Conservation (phyloP, 92 coral and sea anemone genomes). For the Epizoanthus rinbou region DNA sequence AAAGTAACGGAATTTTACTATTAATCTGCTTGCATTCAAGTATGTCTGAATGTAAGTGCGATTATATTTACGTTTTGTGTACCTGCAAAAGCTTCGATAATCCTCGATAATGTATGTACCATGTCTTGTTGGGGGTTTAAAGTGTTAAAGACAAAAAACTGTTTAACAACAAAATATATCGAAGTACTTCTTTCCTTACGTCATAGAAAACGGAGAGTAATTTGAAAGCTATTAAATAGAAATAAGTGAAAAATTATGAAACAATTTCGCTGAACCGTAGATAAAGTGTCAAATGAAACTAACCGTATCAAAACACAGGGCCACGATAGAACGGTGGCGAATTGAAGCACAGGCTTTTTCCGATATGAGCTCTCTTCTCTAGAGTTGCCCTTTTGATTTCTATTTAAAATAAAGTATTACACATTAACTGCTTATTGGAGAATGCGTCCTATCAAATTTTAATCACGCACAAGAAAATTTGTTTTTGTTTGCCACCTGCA, state of each 20-base stretch:
- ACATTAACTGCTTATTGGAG: constrained; percentile 39
- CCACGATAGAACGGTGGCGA: not conserved
- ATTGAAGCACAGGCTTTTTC: not conserved
- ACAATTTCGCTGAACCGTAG: constrained; percentile 15
- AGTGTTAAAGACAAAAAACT: not conserved
- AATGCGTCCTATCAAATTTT: constrained; percentile 40
- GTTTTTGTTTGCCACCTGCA: constrained; percentile 37
- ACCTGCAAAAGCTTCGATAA: too few species aligned
- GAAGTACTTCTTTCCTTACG: constrained; percentile 34
- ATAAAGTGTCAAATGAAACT: constrained; percentile 11
- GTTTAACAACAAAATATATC: constrained; percentile 5
- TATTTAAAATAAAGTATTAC: not conserved
- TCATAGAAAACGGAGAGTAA: not conserved
- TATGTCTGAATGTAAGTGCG: too few species aligned
- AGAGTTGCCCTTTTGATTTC: not conserved
- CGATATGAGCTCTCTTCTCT: not conserved
- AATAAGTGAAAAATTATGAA: not conserved
- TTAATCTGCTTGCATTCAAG: too few species aligned
- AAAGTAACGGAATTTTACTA: too few species aligned
- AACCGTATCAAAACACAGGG: constrained; percentile 6
- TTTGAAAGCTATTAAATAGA: constrained; percentile 19
- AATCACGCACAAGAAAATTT: constrained; percentile 9
- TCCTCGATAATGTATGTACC: too few species aligned
- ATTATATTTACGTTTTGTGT: too few species aligned
- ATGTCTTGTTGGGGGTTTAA: not conserved